Evolutionary conservation across 2,888 invertebrate genomes (phyloP).

Genomic region (Drosophila planitibia): DNA sequence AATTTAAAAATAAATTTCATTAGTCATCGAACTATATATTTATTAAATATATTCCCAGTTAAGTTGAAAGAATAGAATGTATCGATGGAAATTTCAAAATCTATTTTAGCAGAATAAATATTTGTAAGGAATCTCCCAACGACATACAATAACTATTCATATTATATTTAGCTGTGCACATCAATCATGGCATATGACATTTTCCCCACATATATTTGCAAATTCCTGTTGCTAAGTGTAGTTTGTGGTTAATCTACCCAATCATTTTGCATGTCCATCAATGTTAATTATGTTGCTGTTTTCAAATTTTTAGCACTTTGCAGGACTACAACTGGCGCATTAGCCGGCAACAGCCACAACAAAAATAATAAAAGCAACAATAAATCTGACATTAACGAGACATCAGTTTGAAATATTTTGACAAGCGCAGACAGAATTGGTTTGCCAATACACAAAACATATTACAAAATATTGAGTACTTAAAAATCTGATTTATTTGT

Average conservation of each 20-base stretch:
- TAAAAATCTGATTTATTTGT: slow-evolving; percentile 21
- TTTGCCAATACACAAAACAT: slow-evolving; percentile 30
- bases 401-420: slow-evolving; percentile 73
- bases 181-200: slow-evolving; percentile 39
- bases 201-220: slow-evolving; percentile 1
- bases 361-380: background rate
- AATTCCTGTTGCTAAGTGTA: slow-evolving; percentile 26
- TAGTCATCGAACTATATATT: slow-evolving; percentile 9
- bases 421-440: slow-evolving; percentile 65
- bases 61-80: background rate
- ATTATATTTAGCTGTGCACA: slow-evolving; percentile 14
- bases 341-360: slow-evolving; percentile 12
- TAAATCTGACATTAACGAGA: slow-evolving; percentile 51
- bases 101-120: background rate
- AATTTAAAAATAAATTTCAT: slow-evolving; percentile 16
- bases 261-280: slow-evolving; percentile 46
- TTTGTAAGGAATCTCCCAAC: background rate
- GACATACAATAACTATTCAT: background rate
- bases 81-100: background rate
- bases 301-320: slow-evolving; percentile 35
- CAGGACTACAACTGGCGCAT: slow-evolving; percentile 16
- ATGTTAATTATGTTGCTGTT: slow-evolving; percentile 24
- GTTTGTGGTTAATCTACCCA: slow-evolving; percentile 18
- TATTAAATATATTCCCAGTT: background rate
- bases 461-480: slow-evolving; percentile 31